Evolutionary conservation across 2,888 invertebrate species (phyloP).

Genomic region (Fissipunctia ypsillon): DNA sequence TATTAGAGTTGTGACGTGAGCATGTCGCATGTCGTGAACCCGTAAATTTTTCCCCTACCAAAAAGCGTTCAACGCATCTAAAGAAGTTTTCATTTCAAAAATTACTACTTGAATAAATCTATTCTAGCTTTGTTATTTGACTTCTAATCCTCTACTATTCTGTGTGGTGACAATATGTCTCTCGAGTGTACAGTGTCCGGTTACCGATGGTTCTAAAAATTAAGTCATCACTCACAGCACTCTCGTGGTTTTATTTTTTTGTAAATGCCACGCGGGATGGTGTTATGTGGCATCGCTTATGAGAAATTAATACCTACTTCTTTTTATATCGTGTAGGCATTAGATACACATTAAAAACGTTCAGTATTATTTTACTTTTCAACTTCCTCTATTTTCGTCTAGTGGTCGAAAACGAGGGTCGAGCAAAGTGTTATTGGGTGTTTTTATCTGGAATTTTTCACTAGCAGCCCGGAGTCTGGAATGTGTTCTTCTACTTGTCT

Average conservation of each 20-base stretch:
- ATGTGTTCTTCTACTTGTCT: too few relatives aligned
- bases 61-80: too few relatives aligned
- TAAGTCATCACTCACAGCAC: constrained; percentile 89
- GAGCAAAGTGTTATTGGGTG: neutral
- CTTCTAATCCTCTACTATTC: neutral
- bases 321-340: neutral
- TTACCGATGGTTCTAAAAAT: constrained; percentile 88
- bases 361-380: neutral
- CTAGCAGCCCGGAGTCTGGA: neutral
- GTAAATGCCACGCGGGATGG: constrained; percentile 80
- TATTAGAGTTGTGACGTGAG: too few relatives aligned
- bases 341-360: neutral
- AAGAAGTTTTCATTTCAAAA: too few relatives aligned
- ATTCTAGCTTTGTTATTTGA: neutral
- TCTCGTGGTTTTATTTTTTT: constrained; percentile 80
- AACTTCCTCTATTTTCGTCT: too few relatives aligned
- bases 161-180: constrained; percentile 61
- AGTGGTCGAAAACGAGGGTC: too few relatives aligned
- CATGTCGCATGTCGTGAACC: too few relatives aligned
- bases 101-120: too few relatives aligned
- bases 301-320: neutral
- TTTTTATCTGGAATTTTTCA: neutral
- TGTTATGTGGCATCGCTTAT: constrained; percentile 71
- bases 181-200: constrained; percentile 77
- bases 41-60: too few relatives aligned